Evolutionary conservation across 2,113 vertebrate genomes (phyloP), one percentile per base, ranked within the genome.

Genomic region (Cromileptes altivelis): DNA sequence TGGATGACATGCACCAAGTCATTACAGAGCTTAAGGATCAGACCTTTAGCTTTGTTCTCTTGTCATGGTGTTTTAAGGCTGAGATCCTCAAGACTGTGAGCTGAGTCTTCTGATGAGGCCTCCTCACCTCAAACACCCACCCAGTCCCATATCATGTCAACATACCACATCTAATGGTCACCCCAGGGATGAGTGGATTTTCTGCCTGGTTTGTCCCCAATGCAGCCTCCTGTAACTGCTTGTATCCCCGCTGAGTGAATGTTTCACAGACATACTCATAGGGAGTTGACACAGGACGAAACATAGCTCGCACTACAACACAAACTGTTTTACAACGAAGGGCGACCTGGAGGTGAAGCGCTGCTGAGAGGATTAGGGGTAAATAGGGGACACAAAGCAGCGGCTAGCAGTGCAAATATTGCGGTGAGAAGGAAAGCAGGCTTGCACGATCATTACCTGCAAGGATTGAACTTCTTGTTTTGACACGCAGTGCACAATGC

Each of bases 191-290:
- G 85, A 93, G 89, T 88, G 90, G 92, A 95, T 95, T 91, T 95
- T 94, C 93, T 94, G 94, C 88, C 90, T 93, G 94, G 88, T 81
- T 95, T 91, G 82, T 75, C 87, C 85, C 81, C 71, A 94, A 92
- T 91, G 68, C 73, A 50, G 85, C 88, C 86, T 92, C 80, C 89
- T 90, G 87, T 88, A 82, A 78, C 78, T 33, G 75, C 81, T 58
- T 65, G 74, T 78, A 79, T 91, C 70, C 78, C 75, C 3, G 75
- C 76, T 92, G 88, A 95, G 89, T 94, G 92, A 94, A 90, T 84
- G 88, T 88, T 87, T 94, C 82, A 91, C 81, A 83, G 88, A 75
- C 68, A 65, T 86, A 72, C 79, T 85, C 65, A 27, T 13, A 8
- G 75, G 75, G 75, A 91, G 79, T 85, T 88, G 86, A 91, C 84